Conservation (phyloP, 2,888 invertebrate genomes). For the Cyrtodaria siliqua region DNA sequence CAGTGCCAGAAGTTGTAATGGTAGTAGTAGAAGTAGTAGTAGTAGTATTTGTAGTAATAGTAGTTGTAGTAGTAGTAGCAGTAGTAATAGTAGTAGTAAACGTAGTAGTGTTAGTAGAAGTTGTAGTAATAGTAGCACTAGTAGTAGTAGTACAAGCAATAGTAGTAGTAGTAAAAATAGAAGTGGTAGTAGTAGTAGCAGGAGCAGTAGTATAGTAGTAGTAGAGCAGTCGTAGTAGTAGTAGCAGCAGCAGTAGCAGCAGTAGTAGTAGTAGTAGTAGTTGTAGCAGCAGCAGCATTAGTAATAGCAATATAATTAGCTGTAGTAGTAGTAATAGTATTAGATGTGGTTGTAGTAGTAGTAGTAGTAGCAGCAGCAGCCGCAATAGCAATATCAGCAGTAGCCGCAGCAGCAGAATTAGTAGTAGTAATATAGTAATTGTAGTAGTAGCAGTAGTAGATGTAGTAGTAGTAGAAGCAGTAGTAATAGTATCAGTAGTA, state of each 20-base stretch:
- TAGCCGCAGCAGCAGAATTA: slow-evolving; percentile 1
- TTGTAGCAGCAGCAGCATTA: background rate
- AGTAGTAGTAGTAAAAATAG: background rate
- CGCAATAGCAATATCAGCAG: background rate
- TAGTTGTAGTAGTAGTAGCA: too few species aligned
- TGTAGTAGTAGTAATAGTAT: background rate
- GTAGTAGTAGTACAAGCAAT: slow-evolving; percentile 2
- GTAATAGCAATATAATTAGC: background rate
- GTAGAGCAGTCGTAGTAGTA: background rate
- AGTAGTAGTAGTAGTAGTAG: background rate
- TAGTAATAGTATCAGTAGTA: slow-evolving; percentile 12
- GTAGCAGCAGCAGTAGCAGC: background rate
- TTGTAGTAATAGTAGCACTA: background rate
- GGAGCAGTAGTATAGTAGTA: background rate
- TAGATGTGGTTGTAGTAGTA: background rate
- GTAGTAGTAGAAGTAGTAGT: too few species aligned
- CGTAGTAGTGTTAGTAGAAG: background rate
- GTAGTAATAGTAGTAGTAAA: background rate
- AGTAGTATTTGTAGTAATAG: too few species aligned
- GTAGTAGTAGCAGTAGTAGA: slow-evolving; percentile 5
- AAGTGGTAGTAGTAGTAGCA: background rate
- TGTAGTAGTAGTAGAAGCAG: slow-evolving; percentile 13
- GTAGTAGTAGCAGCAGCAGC: background rate
- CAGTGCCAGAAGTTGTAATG: too few species aligned
- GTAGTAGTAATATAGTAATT: too few species aligned